Evolutionary conservation across 2,797 vertebrate species (phyloP).

Genomic region (Mallotus villosus): DNA sequence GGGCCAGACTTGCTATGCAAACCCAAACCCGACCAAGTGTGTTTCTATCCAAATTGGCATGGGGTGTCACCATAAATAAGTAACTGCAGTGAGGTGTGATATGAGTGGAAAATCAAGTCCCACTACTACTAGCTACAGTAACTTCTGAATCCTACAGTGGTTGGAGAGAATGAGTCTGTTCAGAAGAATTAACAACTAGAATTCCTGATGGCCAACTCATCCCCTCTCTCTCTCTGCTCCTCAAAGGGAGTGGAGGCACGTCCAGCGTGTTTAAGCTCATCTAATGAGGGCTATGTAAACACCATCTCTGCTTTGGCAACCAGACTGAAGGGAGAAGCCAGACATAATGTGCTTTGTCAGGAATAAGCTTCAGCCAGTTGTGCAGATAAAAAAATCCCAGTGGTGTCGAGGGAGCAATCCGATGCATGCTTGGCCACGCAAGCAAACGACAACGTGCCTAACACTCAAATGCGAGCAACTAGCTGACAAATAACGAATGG

Average conservation of each 20-base stretch:
- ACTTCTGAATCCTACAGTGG: not conserved
- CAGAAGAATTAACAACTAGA: not conserved
- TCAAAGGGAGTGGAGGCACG: slow-evolving; percentile 13
- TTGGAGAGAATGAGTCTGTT: not conserved
- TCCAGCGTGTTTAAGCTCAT: slow-evolving; percentile 38
- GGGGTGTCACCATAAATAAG: slow-evolving; percentile 29
- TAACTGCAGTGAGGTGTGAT: slow-evolving; percentile 21
- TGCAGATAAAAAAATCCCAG: slow-evolving; percentile 14
- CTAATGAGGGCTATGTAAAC: slow-evolving; percentile 35
- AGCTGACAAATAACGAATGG: not conserved
- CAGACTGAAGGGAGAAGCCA: slow-evolving; percentile 2
- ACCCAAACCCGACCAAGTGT: not conserved
- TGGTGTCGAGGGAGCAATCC: not conserved
- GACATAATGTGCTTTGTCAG: slow-evolving; percentile 12
- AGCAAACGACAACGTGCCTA: not conserved
- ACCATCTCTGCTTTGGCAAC: slow-evolving; percentile 44
- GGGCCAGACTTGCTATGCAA: not conserved
- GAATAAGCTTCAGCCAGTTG: slow-evolving; percentile 13
- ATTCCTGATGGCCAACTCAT: not conserved
- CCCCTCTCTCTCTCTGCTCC: not conserved
- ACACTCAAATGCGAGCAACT: not conserved
- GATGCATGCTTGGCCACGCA: not conserved
- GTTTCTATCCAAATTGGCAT: slow-evolving; percentile 25
- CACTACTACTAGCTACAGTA: not conserved
- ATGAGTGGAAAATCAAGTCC: slow-evolving; percentile 37